These are phyloP conservation scores for Odontomachus brunneus DNA, from an alignment of 1,140 invertebrate genomes.

Conservation along the genomic window DNA sequence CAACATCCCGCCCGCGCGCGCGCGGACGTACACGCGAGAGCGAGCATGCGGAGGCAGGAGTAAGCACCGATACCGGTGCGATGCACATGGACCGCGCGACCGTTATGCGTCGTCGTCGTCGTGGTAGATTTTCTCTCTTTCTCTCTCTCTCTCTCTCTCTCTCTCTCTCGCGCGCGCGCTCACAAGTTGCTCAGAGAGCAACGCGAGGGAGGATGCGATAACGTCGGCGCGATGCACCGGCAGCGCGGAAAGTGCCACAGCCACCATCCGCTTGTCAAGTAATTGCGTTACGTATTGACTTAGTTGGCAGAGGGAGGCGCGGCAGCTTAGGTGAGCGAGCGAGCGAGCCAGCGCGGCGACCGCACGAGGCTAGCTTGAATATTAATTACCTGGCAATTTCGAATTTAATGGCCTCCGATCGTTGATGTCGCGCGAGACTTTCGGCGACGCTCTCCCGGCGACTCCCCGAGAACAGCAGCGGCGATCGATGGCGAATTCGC, in stretches of 20 bases:
- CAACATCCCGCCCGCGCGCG: constrained; percentile 66
- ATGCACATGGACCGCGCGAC: not conserved
- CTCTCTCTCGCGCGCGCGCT: constrained; percentile 32
- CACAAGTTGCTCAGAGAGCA: not conserved
- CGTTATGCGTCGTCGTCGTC: constrained; percentile 20
- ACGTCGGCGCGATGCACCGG: constrained; percentile 76
- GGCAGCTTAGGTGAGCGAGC: constrained; percentile 12
- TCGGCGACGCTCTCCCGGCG: constrained; percentile 30
- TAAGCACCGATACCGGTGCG: constrained; percentile 44
- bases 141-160: not conserved
- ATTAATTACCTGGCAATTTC: constrained; percentile 84
- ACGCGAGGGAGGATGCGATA: constrained; percentile 69
- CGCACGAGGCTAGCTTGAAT: constrained; percentile 75
- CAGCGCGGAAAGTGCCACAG: constrained; percentile 68
- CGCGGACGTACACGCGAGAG: constrained; percentile 27
- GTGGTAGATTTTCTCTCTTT: no score
- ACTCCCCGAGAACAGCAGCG: not conserved
- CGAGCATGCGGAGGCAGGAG: not conserved
- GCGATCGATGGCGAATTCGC: constrained; percentile 3
- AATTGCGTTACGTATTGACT: constrained; percentile 84
- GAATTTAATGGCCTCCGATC: constrained; percentile 76
- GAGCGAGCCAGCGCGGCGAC: no score
- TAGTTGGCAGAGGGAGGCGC: constrained; percentile 72
- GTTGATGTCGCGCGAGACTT: constrained; percentile 23
- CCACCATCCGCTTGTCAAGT: constrained; percentile 80